Base-by-base conservation (phyloP, 2,888 invertebrate genomes). In the Desoria tigrina region DNA sequence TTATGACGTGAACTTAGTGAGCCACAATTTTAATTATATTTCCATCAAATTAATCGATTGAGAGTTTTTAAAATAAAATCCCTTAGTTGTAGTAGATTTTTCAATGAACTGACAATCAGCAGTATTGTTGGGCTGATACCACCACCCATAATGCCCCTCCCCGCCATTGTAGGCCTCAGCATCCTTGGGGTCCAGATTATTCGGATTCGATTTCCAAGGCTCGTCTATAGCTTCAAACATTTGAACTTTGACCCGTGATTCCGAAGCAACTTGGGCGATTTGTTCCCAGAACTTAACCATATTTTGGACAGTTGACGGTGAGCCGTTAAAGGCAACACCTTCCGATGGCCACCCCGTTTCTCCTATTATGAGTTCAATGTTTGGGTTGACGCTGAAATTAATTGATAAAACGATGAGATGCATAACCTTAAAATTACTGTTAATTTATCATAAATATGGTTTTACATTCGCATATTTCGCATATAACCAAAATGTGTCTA, bases 181-280 rank as follows among this genome's bases (percentile, higher is more conserved):
- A 14, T 2, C 66, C 66, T 42, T 70, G 55, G 4, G 24, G 2
- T 21, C 61, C 61, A n/a, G n/a, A n/a, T n/a, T n/a, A n/a, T n/a
- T n/a, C n/a, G n/a, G n/a, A n/a, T n/a, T n/a, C 14, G 24, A 61
- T 59, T 68, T 68, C 61, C 65, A 71, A 0, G 68, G 68, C 26
- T 71, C 68, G 26, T 71, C 71, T 1, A 66, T 28, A 1, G 68
- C 63, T 50, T 71, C 71, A n/a, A 68, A 66, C 71, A 71, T 68
- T 50, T 65, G 65, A 23, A 71, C 64, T 58, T 58, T 58, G 1
- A 71, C 37, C 1, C 57, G 23, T n/a, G 66, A 42, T 4, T 39
- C 32, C 1, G 54, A 18, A 0, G 66, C 63, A 54, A 61, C 61
- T 16, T 63, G 11, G 6, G 55, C 63, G 61, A 68, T 63, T 26